Conservation (phyloP, 1,140 invertebrate genomes). For the Drosophila saltans region DNA sequence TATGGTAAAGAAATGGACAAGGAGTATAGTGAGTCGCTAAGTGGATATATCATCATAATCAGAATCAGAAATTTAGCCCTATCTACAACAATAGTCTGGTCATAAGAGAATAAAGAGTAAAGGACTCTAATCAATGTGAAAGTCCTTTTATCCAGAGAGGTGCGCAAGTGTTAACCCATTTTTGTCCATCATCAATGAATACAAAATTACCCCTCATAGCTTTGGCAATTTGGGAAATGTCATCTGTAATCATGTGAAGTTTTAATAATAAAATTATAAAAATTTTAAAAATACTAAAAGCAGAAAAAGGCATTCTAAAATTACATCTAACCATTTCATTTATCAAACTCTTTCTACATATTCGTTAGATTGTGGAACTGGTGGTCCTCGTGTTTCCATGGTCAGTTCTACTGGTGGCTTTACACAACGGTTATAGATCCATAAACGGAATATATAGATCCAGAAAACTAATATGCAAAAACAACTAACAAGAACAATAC, state of each 20-base stretch:
- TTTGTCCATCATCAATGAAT: background rate
- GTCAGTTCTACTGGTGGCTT: background rate
- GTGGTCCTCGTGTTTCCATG: background rate
- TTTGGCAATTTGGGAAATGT: background rate
- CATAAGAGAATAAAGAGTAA: too few species aligned
- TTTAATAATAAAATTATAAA: too few species aligned
- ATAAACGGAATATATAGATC: constrained; percentile 49
- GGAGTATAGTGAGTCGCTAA: constrained; percentile 55
- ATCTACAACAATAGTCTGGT: too few species aligned
- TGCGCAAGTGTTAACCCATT: background rate
- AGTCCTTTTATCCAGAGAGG: background rate
- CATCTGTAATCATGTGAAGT: background rate
- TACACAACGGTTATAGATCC: constrained; percentile 34
- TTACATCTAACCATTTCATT: background rate
- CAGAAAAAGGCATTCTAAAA: background rate
- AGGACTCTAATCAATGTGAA: too few species aligned
- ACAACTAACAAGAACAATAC: constrained; percentile 46
- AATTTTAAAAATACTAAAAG: background rate
- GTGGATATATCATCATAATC: too few species aligned
- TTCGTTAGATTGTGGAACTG: background rate
- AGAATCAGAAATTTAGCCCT: too few species aligned
- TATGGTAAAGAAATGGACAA: constrained; percentile 79
- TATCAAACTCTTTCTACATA: background rate
- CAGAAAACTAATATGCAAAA: constrained; percentile 60
- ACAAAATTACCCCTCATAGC: background rate